A percentile compares a stretch with the other conserved stretches of the same genome.
These are phyloP conservation scores for Reticulitermes lucifugus DNA, from an alignment of 2,888 invertebrate genomes.

Conservation along the genomic window DNA sequence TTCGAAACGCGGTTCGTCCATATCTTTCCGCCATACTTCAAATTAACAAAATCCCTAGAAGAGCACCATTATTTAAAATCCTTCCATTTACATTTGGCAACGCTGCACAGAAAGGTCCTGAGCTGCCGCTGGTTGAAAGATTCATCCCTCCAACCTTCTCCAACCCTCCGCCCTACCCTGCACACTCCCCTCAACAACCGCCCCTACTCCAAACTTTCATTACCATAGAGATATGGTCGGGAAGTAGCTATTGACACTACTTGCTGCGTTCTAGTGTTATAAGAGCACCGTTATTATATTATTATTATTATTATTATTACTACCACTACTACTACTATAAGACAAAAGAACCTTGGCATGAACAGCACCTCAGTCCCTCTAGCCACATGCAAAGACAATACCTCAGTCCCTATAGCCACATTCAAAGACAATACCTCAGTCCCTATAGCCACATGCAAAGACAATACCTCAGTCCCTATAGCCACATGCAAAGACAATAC, in stretches of 20 bases:
- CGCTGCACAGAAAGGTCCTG: constrained; percentile 33
- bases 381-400: too few relatives aligned
- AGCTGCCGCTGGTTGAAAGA: constrained; percentile 19
- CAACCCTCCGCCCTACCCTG: background rate
- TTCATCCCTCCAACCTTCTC: background rate
- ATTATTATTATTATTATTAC: background rate
- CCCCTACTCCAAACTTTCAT: background rate
- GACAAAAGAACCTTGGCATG: too few relatives aligned
- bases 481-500: too few relatives aligned
- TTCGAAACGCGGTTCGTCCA: too few relatives aligned
- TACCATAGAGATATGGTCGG: background rate
- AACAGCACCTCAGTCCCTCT: too few relatives aligned
- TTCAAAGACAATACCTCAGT: too few relatives aligned
- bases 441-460: too few relatives aligned
- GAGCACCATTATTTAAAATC: background rate
- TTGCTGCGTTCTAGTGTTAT: background rate
- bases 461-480: too few relatives aligned
- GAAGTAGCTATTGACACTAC: constrained; percentile 13
- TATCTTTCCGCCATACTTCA: too few relatives aligned
- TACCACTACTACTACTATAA: too few relatives aligned
- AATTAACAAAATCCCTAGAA: too few relatives aligned
- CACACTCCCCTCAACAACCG: background rate
- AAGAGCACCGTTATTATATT: background rate
- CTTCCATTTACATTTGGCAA: constrained; percentile 17
- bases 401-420: too few relatives aligned